Percentiles rank a stretch among this genome's conserved stretches.
Conservation (phyloP, 1,140 invertebrate genomes). For the Eupristina koningsbergeri region DNA sequence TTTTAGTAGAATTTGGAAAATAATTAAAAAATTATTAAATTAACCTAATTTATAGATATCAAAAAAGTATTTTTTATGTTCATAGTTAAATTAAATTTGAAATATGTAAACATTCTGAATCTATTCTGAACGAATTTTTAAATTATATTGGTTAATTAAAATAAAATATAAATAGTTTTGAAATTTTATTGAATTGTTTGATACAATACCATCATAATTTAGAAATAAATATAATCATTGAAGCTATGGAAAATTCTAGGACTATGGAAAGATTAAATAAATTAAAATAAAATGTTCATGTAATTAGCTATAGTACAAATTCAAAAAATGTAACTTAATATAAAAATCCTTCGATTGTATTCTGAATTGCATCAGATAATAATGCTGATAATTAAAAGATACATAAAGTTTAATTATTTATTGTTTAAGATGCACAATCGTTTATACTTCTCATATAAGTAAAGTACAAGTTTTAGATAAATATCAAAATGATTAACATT, state of each 20-base stretch:
- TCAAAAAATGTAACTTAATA: neutral
- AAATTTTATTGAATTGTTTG: neutral
- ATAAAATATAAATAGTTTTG: neutral
- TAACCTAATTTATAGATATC: too few relatives aligned
- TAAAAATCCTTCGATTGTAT: neutral
- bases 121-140: too few relatives aligned
- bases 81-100: too few relatives aligned
- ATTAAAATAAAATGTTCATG: neutral
- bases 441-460: too few relatives aligned
- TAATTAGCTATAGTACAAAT: neutral
- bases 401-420: too few relatives aligned
- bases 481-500: neutral
- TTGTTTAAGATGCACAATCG: too few relatives aligned
- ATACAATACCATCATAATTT: neutral
- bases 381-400: neutral
- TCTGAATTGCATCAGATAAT: neutral
- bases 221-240: neutral
- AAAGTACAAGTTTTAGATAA: too few relatives aligned
- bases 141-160: too few relatives aligned
- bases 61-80: too few relatives aligned
- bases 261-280: neutral
- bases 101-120: too few relatives aligned
- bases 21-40: too few relatives aligned
- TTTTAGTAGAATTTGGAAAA: too few relatives aligned
- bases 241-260: neutral